Base-by-base conservation (phyloP, 2,797 vertebrate species). In the Carapus acus region DNA sequence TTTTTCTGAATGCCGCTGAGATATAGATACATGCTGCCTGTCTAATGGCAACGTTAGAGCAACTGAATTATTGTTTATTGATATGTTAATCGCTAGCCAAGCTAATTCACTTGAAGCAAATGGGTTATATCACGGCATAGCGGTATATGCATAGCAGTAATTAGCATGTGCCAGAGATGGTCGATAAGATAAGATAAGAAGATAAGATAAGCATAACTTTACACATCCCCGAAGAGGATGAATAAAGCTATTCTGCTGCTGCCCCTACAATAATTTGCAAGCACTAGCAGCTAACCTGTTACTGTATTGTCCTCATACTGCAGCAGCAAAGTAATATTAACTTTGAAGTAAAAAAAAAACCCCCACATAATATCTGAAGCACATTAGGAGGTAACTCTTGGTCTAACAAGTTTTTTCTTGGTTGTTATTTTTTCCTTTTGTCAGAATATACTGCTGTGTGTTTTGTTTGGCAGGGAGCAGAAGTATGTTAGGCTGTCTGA, bases 401-500 rank as follows among this genome's bases (percentile, higher is more conserved):
- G 18, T 53, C 23, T 15, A 44, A 21, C 31, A 23, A n/a, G 15
- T 54, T 45, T 29, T 29, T 29, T 29, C 27, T 29, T 29, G 27
- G 27, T 11, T 29, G 27, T 29, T 29, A 29, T 29, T 29, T 29
- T 29, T 29, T 29, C 27, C 27, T 29, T 24, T 52, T 52, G 54
- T 45, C 12, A 59, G 50, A 40, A 58, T 24, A 65, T 61, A 43
- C 23, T 56, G n/a, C 40, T 49, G 52, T 13, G 11, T 36, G 48
- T 61, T 14, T 36, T 19, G n/a, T 49, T 62, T 41, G 53, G 24
- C 0, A n/a, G 39, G 18, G 58, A 58, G 49, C 49, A 67, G 41
- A 72, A 61, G 43, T 58, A 58, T 31, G 44, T 67, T 9, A 72
- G 47, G 44, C 36, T 57, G 31, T 43, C 56, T 49, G 61, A 65